These are phyloP conservation scores for Phyllopteryx taeniolatus DNA, from an alignment of 2,113 vertebrate species.

Conservation along the genomic window DNA sequence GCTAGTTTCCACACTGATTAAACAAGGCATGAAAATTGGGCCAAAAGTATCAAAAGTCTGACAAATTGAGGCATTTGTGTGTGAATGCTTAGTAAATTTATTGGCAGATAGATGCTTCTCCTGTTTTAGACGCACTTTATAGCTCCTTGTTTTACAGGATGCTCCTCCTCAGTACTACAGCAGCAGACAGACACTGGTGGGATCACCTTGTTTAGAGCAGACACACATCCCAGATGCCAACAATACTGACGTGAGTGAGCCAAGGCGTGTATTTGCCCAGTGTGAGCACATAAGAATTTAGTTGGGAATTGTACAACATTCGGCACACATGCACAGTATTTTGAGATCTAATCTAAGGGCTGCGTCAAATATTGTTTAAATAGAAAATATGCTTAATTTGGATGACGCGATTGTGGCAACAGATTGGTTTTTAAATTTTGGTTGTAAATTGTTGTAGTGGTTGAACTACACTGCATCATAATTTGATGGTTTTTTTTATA, in stretches of 20 bases:
- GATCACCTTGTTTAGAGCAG: slow-evolving; percentile 57
- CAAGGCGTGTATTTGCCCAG: neutral
- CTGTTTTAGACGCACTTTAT: neutral
- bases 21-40: slow-evolving; percentile 62
- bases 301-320: neutral
- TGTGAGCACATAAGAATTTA: neutral
- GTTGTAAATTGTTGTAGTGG: neutral
- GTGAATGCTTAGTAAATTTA: neutral
- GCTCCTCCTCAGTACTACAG: slow-evolving; percentile 73
- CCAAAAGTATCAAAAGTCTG: slow-evolving; percentile 46
- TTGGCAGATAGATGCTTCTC: neutral
- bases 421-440: neutral
- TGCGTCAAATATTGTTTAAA: neutral
- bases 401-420: no score
- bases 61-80: slow-evolving; percentile 27
- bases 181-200: slow-evolving; percentile 78
- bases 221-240: slow-evolving; percentile 41
- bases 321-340: neutral
- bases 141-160: slow-evolving; percentile 57
- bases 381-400: neutral
- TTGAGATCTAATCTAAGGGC: neutral
- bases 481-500: no score
- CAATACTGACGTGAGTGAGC: slow-evolving; percentile 57
- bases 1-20: slow-evolving; percentile 36
- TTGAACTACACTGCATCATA: neutral